Evolutionary conservation across 2,113 vertebrate genomes (phyloP).

Genomic region (Chionodraco myersi): DNA sequence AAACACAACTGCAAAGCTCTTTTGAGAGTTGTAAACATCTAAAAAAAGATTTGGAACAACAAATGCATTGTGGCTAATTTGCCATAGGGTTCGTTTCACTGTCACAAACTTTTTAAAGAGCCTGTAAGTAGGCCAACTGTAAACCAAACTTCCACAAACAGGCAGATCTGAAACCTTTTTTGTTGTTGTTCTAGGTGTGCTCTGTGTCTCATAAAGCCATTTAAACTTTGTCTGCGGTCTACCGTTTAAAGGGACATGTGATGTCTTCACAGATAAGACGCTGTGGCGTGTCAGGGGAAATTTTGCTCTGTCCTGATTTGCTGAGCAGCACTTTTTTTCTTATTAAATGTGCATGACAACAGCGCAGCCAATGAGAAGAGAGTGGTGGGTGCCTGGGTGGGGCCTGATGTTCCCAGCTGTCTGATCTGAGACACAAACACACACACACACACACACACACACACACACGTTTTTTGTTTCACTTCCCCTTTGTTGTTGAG

Average conservation of each 20-base stretch:
- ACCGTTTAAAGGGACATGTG: constrained; percentile 69
- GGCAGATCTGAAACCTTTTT: not conserved
- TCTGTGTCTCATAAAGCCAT: constrained; percentile 40
- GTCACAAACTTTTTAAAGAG: not conserved
- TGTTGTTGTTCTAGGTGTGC: constrained; percentile 24
- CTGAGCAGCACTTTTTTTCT: constrained; percentile 44
- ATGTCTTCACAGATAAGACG: constrained; percentile 66
- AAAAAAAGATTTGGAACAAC: not conserved
- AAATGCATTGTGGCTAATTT: not conserved
- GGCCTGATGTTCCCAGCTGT: constrained; percentile 59
- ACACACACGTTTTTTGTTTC: constrained; percentile 54
- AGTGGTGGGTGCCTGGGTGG: constrained; percentile 43
- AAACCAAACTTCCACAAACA: not conserved
- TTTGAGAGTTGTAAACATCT: not conserved
- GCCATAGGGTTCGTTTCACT: not conserved
- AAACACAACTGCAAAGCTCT: not conserved
- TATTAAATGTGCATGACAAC: constrained; percentile 67
- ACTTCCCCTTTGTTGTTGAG: constrained; percentile 70
- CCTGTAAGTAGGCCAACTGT: constrained; percentile 17
- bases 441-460: not conserved
- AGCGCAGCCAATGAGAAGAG: constrained; percentile 72
- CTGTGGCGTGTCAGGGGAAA: constrained; percentile 38
- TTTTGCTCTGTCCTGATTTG: constrained; percentile 64
- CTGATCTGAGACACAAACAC: constrained; percentile 14
- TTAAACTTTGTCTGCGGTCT: constrained; percentile 73